Conservation (phyloP, 1,140 invertebrate species). For the Zaprionus lachaisei region DNA sequence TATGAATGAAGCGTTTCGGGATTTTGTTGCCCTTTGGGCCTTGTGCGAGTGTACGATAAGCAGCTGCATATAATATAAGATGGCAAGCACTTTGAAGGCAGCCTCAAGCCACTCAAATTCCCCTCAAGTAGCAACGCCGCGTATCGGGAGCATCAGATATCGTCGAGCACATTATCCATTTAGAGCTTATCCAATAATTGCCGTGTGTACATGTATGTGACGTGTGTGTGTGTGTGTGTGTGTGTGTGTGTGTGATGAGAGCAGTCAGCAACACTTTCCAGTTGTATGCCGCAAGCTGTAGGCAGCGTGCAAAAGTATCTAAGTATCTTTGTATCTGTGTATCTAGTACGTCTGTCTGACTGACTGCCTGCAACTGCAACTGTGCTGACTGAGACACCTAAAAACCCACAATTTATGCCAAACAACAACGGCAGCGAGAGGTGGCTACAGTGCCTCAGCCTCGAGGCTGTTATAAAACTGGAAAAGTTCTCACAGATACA, state of each 20-base stretch:
- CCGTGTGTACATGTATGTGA: not conserved
- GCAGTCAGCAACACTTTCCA: conserved; percentile 72
- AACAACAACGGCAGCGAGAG: conserved; percentile 51
- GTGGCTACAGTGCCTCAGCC: conserved; percentile 8
- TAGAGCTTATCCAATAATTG: conserved; percentile 12
- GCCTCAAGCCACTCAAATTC: not conserved
- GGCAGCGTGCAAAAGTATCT: conserved; percentile 46
- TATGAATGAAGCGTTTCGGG: conserved; percentile 5
- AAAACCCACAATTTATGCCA: conserved; percentile 81
- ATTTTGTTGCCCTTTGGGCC: not conserved
- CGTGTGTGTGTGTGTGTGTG: conserved; percentile 6
- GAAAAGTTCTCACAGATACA: conserved; percentile 68
- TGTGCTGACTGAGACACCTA: conserved; percentile 62
- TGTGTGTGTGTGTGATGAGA: conserved; percentile 11
- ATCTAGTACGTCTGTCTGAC: conserved; percentile 58
- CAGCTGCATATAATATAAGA: conserved; percentile 1
- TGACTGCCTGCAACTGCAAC: conserved; percentile 34
- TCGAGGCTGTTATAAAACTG: conserved; percentile 54
- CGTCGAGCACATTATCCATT: conserved; percentile 7
- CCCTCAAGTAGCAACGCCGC: not conserved
- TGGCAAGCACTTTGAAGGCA: not conserved
- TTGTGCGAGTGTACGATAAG: not conserved
- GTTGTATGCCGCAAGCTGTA: conserved; percentile 46
- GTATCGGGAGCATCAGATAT: conserved; percentile 1
- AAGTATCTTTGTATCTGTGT: conserved; percentile 46